Percentiles rank a stretch among this genome's conserved stretches.
phyloP scores from a whole-genome alignment of 2,113 vertebrate genomes.

The Zosterops pallidus region DNA sequence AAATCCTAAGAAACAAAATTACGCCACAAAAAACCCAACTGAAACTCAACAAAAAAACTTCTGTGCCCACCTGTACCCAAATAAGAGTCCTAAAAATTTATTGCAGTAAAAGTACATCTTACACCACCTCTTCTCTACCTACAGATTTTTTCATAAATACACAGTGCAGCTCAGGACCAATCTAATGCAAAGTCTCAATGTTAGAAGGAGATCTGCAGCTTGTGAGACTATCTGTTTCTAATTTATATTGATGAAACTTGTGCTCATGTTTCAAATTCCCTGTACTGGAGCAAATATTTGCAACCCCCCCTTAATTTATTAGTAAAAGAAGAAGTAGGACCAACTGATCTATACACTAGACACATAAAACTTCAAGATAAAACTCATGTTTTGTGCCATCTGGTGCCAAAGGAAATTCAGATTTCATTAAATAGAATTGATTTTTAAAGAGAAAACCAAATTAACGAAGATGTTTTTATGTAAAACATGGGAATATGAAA shows the following conservation, averaged over 20 bases:
- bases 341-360: not conserved
- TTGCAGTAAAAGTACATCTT: not conserved
- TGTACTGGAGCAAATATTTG: not conserved
- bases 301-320: not conserved
- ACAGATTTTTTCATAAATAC: not conserved
- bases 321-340: not conserved
- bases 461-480: rapidly evolving
- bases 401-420: not conserved
- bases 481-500: not conserved
- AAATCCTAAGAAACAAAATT: not conserved
- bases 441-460: not conserved
- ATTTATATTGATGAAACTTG: not conserved
- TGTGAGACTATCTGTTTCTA: not conserved
- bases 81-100: not conserved
- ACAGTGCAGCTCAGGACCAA: not conserved
- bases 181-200: not conserved
- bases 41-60: not conserved
- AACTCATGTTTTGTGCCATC: not conserved
- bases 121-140: not conserved
- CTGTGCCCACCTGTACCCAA: not conserved
- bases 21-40: not conserved
- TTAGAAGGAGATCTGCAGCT: not conserved
- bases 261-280: not conserved
- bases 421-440: not conserved
- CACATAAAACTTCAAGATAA: not conserved